Conservation (phyloP, 2,888 invertebrate species). For the Busseola fusca region DNA sequence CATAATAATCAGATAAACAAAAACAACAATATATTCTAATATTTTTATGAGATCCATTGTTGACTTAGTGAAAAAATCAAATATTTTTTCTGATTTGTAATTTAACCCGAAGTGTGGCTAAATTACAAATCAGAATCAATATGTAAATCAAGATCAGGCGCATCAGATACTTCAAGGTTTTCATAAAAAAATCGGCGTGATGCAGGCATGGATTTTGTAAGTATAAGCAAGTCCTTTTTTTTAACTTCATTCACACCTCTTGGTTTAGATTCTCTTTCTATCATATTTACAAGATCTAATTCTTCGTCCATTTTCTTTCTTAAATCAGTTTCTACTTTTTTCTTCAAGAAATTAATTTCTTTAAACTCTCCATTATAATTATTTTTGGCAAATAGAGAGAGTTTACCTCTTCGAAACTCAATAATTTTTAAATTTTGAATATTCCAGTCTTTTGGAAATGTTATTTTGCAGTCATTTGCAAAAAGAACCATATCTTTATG, state of each 20-base stretch:
- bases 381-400: slow-evolving; percentile 13
- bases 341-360: not conserved
- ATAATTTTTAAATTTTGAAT: not conserved
- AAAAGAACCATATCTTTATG: slow-evolving; percentile 4
- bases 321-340: slow-evolving; percentile 12
- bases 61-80: too few relatives aligned
- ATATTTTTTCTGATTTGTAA: too few relatives aligned
- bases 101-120: too few relatives aligned
- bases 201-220: not conserved
- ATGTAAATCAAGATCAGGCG: too few relatives aligned
- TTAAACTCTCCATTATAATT: slow-evolving; percentile 12
- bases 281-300: slow-evolving; percentile 7
- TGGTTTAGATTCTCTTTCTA: not conserved
- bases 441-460: slow-evolving; percentile 6
- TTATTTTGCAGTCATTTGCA: not conserved
- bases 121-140: too few relatives aligned
- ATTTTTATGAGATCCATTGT: too few relatives aligned
- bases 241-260: not conserved
- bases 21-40: too few relatives aligned
- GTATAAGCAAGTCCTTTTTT: not conserved
- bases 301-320: not conserved
- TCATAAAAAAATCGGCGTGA: not conserved
- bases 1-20: too few relatives aligned
- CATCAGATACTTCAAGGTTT: not conserved
- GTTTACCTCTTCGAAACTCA: slow-evolving; percentile 7